Evolutionary conservation across 2,888 invertebrate species (phyloP), one percentile per base, ranked within the genome.

Genomic region (Teinopalpus imperialis): DNA sequence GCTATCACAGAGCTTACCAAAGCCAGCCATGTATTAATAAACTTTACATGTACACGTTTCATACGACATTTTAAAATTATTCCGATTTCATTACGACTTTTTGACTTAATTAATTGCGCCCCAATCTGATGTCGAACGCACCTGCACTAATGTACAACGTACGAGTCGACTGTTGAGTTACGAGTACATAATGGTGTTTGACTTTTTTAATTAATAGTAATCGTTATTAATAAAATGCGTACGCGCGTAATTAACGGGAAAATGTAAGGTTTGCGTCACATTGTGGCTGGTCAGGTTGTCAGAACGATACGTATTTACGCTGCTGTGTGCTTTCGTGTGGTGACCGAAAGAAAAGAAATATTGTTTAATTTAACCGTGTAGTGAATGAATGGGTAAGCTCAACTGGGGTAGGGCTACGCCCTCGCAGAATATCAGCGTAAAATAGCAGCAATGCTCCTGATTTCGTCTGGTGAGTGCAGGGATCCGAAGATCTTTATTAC

Each of bases 41-140:
- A 20, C 12, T 42, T 13, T 12, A 29, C 10, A 20, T 42, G 21
- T 26, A 13, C 29, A 35, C 29, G 12, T 35, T 36, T 36, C 23
- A 43, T 14, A 30, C 30, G 16, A 14, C 23, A 23, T 36, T 36
- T 30, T 29, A 30, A 35, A 43, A 23, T 21, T 36, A 23, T 24
- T 30, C 30, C 36, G 36, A 16, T 43, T 30, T 16, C 30, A 43
- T 44, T 44, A 37, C 44, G 26, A 23, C 16, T 24, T 36, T 44
- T 44, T 30, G 24, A 44, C 20, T 37, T 36, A 44, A 44, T 44
- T 37, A 44, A 37, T 36, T 30, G 16, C 30, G 18, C 8, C 5
- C 35, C 35, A 21, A 43, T 44, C 36, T 30, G 30, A 30, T 36
- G 43, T 35, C 36, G 43, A 36, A 16, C 36, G 44, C 44, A 31